These are phyloP conservation scores for Syngnathus acus DNA, from an alignment of 2,797 vertebrate genomes.

Conservation along the genomic window DNA sequence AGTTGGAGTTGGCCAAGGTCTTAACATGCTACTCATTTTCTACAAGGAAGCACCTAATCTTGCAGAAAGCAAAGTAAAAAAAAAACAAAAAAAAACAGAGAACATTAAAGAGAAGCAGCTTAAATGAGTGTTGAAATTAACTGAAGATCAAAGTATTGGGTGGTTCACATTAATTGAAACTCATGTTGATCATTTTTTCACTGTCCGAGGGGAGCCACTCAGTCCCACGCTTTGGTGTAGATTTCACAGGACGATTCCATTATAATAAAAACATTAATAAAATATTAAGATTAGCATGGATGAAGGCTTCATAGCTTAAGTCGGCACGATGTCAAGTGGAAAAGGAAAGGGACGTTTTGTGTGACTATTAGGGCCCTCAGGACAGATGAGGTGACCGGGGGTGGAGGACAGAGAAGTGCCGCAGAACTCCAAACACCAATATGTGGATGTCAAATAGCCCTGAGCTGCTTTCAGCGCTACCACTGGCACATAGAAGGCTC, in stretches of 20 bases:
- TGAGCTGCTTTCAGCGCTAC: conserved; percentile 40
- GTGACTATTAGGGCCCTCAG: conserved; percentile 55
- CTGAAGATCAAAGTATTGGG: too few species aligned
- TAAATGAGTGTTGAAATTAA: background rate
- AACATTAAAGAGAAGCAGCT: background rate
- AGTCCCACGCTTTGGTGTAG: background rate
- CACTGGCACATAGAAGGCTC: conserved; percentile 53
- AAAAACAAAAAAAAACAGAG: conserved; percentile 11
- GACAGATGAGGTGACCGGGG: conserved; percentile 60
- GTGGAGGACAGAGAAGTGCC: conserved; percentile 61
- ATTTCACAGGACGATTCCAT: too few species aligned
- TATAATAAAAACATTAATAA: background rate
- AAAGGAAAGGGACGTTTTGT: conserved; percentile 25
- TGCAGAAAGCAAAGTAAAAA: conserved; percentile 9
- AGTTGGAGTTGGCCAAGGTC: conserved; percentile 30
- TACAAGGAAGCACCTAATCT: conserved; percentile 22
- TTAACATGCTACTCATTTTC: conserved; percentile 32
- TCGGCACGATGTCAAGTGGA: conserved; percentile 38
- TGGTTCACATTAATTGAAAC: too few species aligned
- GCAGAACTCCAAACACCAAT: conserved; percentile 53
- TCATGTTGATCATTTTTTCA: background rate
- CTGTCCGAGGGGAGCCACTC: background rate
- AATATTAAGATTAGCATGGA: conserved; percentile 30
- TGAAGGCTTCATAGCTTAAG: conserved; percentile 33
- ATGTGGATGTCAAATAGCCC: conserved; percentile 62